These are phyloP conservation scores for Ibycter americanus DNA, from an alignment of 2,797 vertebrate species.

Conservation along the genomic window DNA sequence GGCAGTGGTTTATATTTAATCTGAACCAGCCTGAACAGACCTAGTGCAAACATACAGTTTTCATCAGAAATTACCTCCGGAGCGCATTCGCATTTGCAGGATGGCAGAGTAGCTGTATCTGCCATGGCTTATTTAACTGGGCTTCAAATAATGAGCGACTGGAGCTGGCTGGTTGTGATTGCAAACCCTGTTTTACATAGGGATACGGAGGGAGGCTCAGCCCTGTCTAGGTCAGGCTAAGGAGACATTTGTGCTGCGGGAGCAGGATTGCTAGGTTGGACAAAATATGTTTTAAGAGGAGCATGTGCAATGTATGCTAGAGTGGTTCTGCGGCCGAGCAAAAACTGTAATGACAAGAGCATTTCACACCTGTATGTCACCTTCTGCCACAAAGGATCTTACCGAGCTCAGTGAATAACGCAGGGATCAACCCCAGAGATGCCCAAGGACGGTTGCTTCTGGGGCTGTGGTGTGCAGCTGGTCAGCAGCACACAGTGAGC, in stretches of 20 bases:
- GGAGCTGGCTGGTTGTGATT: neutral
- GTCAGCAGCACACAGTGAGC: neutral
- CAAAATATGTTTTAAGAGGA: neutral
- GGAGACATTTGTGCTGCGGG: rapidly evolving
- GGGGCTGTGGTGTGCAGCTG: neutral
- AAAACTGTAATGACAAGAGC: neutral
- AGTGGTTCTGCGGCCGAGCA: neutral
- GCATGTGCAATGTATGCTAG: neutral
- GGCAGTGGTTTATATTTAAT: neutral
- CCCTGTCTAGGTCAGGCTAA: neutral
- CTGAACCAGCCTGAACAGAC: neutral
- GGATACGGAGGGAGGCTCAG: neutral
- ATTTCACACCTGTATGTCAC: neutral
- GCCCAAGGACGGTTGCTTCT: neutral
- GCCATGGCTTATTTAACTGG: neutral
- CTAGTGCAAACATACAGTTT: neutral
- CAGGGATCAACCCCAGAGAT: neutral
- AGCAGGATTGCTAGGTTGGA: neutral
- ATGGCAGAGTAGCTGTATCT: neutral
- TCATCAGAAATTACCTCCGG: slow-evolving; percentile 38
- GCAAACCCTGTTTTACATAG: neutral
- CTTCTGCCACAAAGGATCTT: neutral
- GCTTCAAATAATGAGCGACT: neutral
- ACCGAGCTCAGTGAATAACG: neutral
- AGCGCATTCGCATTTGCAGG: neutral